Conservation (phyloP, 2,888 invertebrate species). For the Holacanthella duospinosa region DNA sequence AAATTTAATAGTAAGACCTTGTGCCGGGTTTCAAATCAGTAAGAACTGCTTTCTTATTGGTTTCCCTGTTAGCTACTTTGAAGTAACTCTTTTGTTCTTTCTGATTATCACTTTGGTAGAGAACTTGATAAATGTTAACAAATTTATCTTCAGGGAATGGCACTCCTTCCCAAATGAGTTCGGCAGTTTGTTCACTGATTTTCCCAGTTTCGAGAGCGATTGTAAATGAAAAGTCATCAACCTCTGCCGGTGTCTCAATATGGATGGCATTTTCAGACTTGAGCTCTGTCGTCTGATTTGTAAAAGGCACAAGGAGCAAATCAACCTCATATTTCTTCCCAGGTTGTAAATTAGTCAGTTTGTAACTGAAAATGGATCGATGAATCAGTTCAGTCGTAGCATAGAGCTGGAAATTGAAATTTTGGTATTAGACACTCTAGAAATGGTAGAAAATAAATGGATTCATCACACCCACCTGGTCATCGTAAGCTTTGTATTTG, state of each 20-base stretch:
- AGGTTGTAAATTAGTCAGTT: conserved; percentile 65
- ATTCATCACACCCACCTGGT: conserved; percentile 53
- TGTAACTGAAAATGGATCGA: conserved; percentile 64
- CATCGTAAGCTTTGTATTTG: conserved; percentile 69
- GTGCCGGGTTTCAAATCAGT: conserved; percentile 64
- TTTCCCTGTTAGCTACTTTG: conserved; percentile 63
- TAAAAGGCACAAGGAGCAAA: conserved; percentile 68
- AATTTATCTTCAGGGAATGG: conserved; percentile 82
- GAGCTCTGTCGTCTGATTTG: conserved; percentile 62
- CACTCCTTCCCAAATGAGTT: conserved; percentile 70
- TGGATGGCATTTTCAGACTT: conserved; percentile 59
- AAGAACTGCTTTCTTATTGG: conserved; percentile 55
- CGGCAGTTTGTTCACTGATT: conserved; percentile 64
- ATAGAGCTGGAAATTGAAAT: conserved; percentile 50
- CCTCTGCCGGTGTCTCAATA: conserved; percentile 59
- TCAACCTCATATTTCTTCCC: conserved; percentile 72
- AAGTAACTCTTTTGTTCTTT: conserved; percentile 63
- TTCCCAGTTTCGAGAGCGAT: conserved; percentile 63
- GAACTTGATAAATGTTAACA: conserved; percentile 77
- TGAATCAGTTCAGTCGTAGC: conserved; percentile 76
- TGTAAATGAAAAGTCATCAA: conserved; percentile 73
- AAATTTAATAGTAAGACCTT: no score
- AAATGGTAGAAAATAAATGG: no score
- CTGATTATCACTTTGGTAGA: conserved; percentile 59
- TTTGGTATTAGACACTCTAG: not conserved